Conservation (phyloP, 1,140 invertebrate species). For the Phthorimaea operculella region DNA sequence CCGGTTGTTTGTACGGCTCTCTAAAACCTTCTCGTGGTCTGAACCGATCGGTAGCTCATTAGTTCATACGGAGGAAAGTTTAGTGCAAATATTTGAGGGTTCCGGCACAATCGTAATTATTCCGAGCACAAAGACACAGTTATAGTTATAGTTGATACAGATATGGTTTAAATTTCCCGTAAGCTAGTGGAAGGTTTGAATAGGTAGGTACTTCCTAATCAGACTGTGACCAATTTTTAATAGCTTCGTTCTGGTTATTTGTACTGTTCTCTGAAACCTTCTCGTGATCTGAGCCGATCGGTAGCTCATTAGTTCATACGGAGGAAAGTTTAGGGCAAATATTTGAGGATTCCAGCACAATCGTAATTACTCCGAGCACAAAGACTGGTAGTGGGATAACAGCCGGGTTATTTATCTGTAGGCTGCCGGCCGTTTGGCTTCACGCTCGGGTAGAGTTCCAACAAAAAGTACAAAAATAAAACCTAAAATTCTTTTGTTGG, state of each 20-base stretch:
- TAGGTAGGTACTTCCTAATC: no score
- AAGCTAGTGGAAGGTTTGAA: no score
- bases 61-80: constrained; percentile 53
- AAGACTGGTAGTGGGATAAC: constrained; percentile 61
- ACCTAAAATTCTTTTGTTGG: no score
- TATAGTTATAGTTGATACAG: no score
- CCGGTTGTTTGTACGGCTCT: no score
- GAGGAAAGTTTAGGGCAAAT: constrained; percentile 62
- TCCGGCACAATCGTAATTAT: constrained; percentile 51
- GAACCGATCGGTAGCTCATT: constrained; percentile 54
- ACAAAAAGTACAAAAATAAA: constrained; percentile 3
- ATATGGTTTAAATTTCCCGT: no score
- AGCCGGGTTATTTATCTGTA: constrained; percentile 41
- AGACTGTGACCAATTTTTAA: no score
- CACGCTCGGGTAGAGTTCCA: background rate
- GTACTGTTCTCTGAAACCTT: no score
- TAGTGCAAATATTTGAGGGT: constrained; percentile 59
- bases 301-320: constrained; percentile 55
- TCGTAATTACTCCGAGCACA: constrained; percentile 48
- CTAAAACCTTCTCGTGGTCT: no score
- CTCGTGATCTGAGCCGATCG: constrained; percentile 20
- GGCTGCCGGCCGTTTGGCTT: background rate
- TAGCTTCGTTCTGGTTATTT: no score
- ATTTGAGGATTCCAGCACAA: constrained; percentile 51
- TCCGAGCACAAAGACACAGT: constrained; percentile 47